Base-by-base conservation (phyloP, 2,797 vertebrate species). In the Erpetoichthys calabaricus region DNA sequence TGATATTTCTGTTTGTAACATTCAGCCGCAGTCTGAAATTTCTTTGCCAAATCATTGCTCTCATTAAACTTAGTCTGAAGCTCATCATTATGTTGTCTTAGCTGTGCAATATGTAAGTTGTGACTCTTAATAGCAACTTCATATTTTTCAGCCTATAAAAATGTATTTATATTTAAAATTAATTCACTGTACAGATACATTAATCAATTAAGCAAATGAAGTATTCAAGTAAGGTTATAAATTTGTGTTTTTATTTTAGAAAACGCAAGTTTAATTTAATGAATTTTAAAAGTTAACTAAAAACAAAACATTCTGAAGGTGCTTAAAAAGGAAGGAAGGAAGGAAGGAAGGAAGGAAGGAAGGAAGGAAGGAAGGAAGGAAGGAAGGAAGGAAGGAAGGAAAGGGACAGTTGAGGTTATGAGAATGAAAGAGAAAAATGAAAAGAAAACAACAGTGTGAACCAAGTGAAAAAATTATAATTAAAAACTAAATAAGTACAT, bases 1-100 rank as follows among this genome's bases (percentile, higher is more conserved):
- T 47, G 58, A 61, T 73, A 82, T 60, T 84, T 88, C 59, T 82
- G 61, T 69, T 78, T 80, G 59, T 80, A 79, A 58, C 73, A 67
- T n/a, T 61, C 67, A 42, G 54, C 60, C 1, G 50, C 70, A 52
- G 71, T 71, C 49, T 71, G 62, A 45, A 71, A 72, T 57, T 41
- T 49, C 65, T 68, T 65, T 55, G 59, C 65, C 61, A 61, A 67
- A 42, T 59, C 64, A 8, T 51, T 47, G 57, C 61, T 66, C 56
- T 69, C 60, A 45, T 66, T 65, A 57, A 76, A 56, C 7, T 73
- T 68, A 61, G 72, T 53, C 59, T 69, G 61, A 45, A 76, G 57
- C 63, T 57, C 44, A 51, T 59, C 60, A 57, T 78, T 64, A 51
- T 67, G 61, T 52, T 67, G 71, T 53, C 64, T 59, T 7, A 81